Evolutionary conservation across 1,140 invertebrate genomes (phyloP).

Genomic region (Heliothis subflexa): DNA sequence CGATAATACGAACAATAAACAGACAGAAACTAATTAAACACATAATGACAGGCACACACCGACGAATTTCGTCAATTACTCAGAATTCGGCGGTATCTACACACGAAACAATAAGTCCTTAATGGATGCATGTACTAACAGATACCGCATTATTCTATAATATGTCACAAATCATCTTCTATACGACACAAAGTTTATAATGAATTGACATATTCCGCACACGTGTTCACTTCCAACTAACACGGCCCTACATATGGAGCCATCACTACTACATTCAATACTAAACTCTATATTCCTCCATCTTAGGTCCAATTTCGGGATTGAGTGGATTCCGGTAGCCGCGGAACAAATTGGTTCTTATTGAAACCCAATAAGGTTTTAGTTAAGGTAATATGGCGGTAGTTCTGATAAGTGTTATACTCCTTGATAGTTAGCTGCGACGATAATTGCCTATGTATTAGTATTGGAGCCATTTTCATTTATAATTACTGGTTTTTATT

Average conservation of each 20-base stretch:
- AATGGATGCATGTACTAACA: constrained; percentile 67
- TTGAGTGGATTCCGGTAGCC: constrained; percentile 13
- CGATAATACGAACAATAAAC: constrained; percentile 57
- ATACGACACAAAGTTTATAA: constrained; percentile 83
- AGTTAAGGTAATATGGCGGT: constrained; percentile 44
- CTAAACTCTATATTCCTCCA: constrained; percentile 13
- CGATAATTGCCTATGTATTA: constrained; percentile 46
- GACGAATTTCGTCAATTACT: constrained; percentile 75
- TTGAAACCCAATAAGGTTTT: constrained; percentile 46
- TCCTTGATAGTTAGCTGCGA: constrained; percentile 39
- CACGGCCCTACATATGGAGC: constrained; percentile 65
- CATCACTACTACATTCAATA: constrained; percentile 40
- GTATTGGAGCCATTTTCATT: constrained; percentile 40
- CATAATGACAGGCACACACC: constrained; percentile 49
- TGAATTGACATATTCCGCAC: constrained; percentile 84
- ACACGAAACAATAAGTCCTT: constrained; percentile 70
- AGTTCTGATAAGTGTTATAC: constrained; percentile 44
- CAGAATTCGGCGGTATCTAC: constrained; percentile 65
- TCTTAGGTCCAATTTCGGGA: constrained; percentile 41
- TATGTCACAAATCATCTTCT: constrained; percentile 84
- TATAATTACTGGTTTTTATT: constrained; percentile 45
- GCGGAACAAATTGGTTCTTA: constrained; percentile 44
- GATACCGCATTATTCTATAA: constrained; percentile 79
- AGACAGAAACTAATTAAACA: constrained; percentile 62
- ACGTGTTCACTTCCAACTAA: constrained; percentile 77